Evolutionary conservation across 2,888 invertebrate genomes (phyloP), one percentile per base, ranked within the genome.

Genomic region (Andrena fulva): DNA sequence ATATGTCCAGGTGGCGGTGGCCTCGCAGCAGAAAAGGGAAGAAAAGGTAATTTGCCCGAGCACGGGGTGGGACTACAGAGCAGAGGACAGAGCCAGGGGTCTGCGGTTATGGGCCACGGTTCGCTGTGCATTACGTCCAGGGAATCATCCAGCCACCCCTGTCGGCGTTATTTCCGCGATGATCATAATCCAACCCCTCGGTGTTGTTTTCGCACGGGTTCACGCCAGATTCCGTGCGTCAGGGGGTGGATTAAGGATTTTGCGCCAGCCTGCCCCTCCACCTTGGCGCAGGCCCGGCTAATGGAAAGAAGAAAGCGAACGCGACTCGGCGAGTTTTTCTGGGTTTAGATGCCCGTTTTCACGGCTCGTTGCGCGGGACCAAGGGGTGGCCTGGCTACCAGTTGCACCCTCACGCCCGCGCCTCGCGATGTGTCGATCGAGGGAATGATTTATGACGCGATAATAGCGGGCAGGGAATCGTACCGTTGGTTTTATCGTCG

Each of bases 191-290:
- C 69, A 70, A 63, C 72, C 80, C 56, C 72, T 70, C 69, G 63
- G 35, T 68, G 56, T 63, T 77, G 77, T 82, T 83, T 66, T 80
- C 84, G 77, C 77, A 72, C 79, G 79, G 72, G 68, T 82, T 82
- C 85, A 70, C 85, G 77, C 74, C 84, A 80, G 84, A 87, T 85
- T 85, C 67, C 71, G 60, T 62, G 27, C 56, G 77, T 56, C 71
- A 52, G 67, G 60, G 84, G 68, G 42, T 72, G 86, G 84, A 82
- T 81, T 80, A 79, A 86, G 79, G 73, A 77, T 86, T 80, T 77
- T 63, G 29, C 76, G 67, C 62, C 67, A 74, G 27, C 64, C 59
- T 54, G 54, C 27, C 20, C 24, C 10, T 4, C 50, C 16, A 56
- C 42, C 42, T 42, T 42, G 42, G 16, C 42, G 42, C 42, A 42